phyloP scores from a whole-genome alignment of 2,797 vertebrate species.

The Muraenolepis orangiensis region DNA sequence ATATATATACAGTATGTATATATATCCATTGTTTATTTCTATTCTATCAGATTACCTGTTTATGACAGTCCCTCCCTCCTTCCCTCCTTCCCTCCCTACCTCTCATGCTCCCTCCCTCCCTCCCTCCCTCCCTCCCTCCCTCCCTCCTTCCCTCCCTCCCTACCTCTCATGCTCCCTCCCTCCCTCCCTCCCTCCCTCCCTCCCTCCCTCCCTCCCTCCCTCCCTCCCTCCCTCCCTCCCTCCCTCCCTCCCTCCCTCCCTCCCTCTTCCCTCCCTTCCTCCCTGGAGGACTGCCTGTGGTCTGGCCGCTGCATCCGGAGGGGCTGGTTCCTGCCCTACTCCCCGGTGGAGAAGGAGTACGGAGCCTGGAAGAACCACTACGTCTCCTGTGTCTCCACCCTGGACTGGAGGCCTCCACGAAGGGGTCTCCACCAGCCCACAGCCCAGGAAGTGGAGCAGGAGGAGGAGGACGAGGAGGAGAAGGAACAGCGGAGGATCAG shows the following conservation, averaged over 20 bases:
- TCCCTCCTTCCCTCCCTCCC: too few species aligned
- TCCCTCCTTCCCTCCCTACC: too few species aligned
- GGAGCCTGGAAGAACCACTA: conserved; percentile 80
- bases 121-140: too few species aligned
- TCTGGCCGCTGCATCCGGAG: conserved; percentile 67
- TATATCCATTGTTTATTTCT: too few species aligned
- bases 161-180: too few species aligned
- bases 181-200: background rate
- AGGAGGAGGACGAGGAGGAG: conserved; percentile 72
- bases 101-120: too few species aligned
- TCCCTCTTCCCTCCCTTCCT: background rate
- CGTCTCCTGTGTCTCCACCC: conserved; percentile 65
- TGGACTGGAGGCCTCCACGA: conserved; percentile 74
- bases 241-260: background rate
- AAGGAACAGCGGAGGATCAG: conserved; percentile 66
- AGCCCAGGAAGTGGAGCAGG: background rate
- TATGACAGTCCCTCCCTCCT: too few species aligned
- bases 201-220: background rate
- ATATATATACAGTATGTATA: too few species aligned
- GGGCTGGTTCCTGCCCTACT: conserved; percentile 82
- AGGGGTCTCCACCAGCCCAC: conserved; percentile 63
- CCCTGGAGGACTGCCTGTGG: conserved; percentile 78
- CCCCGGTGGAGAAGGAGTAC: conserved; percentile 65
- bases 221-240: background rate
- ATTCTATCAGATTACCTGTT: too few species aligned